These are phyloP conservation scores for Dreissena rostriformis DNA, from an alignment of 1,140 invertebrate genomes.

Conservation along the genomic window DNA sequence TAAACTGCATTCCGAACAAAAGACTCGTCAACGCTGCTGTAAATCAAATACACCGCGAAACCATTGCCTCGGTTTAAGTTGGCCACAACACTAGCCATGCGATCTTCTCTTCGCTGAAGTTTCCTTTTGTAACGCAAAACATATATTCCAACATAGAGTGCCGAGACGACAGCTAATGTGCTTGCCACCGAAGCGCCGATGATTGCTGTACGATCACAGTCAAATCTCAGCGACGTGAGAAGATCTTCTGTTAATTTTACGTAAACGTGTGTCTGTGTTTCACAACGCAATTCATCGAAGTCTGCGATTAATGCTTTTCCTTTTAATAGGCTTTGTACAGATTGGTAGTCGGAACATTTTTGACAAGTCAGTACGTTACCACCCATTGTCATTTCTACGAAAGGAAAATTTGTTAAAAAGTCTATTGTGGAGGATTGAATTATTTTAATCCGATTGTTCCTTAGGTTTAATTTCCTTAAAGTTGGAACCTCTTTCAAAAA, in stretches of 20 bases:
- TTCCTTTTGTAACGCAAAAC: not conserved
- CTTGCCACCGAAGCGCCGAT: not conserved
- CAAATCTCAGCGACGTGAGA: not conserved
- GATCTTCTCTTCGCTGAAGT: not conserved
- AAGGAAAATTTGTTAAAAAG: too few relatives aligned
- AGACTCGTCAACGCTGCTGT: slow-evolving; percentile 2
- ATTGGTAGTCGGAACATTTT: too few relatives aligned
- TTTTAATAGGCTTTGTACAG: too few relatives aligned
- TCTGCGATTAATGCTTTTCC: too few relatives aligned
- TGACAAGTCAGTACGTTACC: too few relatives aligned
- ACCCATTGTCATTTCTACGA: too few relatives aligned
- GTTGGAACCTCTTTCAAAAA: not conserved
- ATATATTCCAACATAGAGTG: not conserved
- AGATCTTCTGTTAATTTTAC: not conserved
- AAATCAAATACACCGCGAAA: slow-evolving; percentile 4
- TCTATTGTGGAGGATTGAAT: too few relatives aligned
- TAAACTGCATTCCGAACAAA: slow-evolving; percentile 1
- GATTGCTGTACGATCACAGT: not conserved
- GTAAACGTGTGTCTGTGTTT: too few relatives aligned
- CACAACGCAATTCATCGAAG: too few relatives aligned
- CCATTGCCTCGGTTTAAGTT: not conserved
- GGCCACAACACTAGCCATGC: not conserved
- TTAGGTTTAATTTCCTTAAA: not conserved
- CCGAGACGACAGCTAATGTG: too few relatives aligned
- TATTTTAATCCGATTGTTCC: too few relatives aligned